Percentiles rank a stretch among this genome's conserved stretches.
phyloP scores from a whole-genome alignment of 2,113 vertebrate species.

The Phrynosoma platyrhinos region DNA sequence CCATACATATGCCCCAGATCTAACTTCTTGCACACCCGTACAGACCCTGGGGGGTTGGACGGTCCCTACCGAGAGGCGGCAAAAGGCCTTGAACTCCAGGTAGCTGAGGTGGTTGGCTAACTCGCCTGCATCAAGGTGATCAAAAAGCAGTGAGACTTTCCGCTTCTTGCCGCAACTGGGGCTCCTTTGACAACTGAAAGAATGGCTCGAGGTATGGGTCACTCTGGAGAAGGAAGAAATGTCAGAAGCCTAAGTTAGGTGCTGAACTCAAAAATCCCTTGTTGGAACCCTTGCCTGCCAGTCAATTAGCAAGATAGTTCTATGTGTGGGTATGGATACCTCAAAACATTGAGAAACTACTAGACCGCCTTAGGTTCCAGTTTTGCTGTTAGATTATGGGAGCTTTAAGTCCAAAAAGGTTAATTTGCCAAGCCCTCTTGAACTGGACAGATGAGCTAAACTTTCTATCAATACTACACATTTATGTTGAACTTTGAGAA shows the following conservation, averaged over 20 bases:
- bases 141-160: constrained; percentile 93
- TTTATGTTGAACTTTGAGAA: too few species aligned
- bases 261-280: neutral
- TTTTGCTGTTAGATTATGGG: too few species aligned
- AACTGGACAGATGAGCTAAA: too few species aligned
- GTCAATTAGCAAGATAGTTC: neutral
- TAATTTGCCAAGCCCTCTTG: too few species aligned
- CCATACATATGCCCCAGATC: neutral
- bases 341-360: too few species aligned
- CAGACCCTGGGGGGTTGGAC: neutral
- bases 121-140: constrained; percentile 89
- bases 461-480: too few species aligned
- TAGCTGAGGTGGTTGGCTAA: constrained; percentile 91
- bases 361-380: neutral
- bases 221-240: constrained; percentile 35
- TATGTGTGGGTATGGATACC: neutral
- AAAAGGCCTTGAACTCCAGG: constrained; percentile 91
- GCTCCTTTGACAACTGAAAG: constrained; percentile 71
- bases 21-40: neutral
- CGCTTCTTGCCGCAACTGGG: constrained; percentile 89
- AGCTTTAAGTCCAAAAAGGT: too few species aligned
- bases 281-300: neutral
- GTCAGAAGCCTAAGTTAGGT: neutral
- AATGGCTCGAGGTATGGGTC: constrained; percentile 55
- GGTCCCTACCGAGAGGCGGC: constrained; percentile 82